Conservation (phyloP, 2,113 vertebrate species). For the Microtus ochrogaster region DNA sequence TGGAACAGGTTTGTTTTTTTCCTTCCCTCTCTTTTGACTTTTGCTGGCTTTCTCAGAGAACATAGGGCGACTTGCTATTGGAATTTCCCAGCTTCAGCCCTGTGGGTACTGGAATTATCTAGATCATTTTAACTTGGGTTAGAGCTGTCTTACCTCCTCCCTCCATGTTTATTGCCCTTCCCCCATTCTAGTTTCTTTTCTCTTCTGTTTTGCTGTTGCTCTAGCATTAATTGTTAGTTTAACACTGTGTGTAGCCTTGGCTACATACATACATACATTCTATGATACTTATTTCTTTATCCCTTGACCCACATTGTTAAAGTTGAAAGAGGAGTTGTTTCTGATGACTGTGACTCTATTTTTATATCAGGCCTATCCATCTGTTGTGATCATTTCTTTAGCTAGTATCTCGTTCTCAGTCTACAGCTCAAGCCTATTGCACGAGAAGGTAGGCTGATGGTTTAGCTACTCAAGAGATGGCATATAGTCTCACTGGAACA, state of each 20-base stretch:
- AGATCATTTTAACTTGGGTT: too few species aligned
- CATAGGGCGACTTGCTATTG: neutral
- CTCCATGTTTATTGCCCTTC: neutral
- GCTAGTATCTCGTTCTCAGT: neutral
- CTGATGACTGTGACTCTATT: neutral
- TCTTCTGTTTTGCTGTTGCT: neutral
- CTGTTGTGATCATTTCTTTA: too few species aligned
- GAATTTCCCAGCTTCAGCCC: neutral
- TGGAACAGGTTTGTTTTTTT: neutral
- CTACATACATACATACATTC: neutral
- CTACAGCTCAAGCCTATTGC: neutral
- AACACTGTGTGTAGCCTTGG: neutral
- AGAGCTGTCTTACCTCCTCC: neutral
- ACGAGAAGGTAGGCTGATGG: neutral
- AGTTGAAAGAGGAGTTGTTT: neutral
- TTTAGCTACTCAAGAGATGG: neutral
- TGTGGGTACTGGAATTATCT: neutral
- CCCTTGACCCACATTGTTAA: neutral
- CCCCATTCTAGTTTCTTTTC: neutral
- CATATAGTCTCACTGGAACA: neutral
- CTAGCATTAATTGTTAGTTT: neutral
- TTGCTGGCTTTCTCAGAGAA: neutral
- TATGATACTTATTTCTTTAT: neutral
- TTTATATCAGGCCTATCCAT: neutral
- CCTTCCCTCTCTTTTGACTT: neutral